Percentiles rank a stretch among this genome's conserved stretches.
These are phyloP conservation scores for Diarsia mendica DNA, from an alignment of 2,888 invertebrate genomes.

Conservation along the genomic window DNA sequence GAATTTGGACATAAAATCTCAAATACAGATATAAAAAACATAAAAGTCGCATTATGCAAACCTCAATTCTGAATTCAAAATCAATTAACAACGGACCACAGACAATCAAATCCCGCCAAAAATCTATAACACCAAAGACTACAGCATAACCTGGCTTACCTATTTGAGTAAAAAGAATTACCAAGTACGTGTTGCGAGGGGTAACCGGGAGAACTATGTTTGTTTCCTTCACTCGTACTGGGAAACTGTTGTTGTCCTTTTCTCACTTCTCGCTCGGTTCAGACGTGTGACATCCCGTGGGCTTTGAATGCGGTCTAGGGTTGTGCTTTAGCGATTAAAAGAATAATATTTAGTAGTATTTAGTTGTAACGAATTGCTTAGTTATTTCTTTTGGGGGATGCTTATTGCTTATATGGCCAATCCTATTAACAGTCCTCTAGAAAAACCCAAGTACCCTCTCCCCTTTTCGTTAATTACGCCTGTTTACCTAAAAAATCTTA, in stretches of 20 bases:
- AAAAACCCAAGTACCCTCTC: too few relatives aligned
- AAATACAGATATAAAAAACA: not conserved
- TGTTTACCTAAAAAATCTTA: too few relatives aligned
- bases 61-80: slow-evolving; percentile 19
- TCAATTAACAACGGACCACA: slow-evolving; percentile 32
- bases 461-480: too few relatives aligned
- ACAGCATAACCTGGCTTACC: slow-evolving; percentile 71
- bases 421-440: not conserved
- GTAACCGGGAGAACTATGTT: slow-evolving; percentile 61
- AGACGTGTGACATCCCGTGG: slow-evolving; percentile 88
- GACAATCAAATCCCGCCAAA: slow-evolving; percentile 67
- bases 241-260: slow-evolving; percentile 69
- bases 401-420: not conserved
- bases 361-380: not conserved
- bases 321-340: slow-evolving; percentile 63
- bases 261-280: slow-evolving; percentile 87
- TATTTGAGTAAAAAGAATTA: slow-evolving; percentile 79
- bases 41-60: not conserved
- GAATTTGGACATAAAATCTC: too few relatives aligned
- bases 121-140: slow-evolving; percentile 74
- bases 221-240: slow-evolving; percentile 72
- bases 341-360: too few relatives aligned
- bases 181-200: slow-evolving; percentile 65
- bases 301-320: slow-evolving; percentile 83
- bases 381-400: not conserved